Evolutionary conservation across 2,113 vertebrate genomes (phyloP).

Genomic region (Pseudolaguvia tuberculata): DNA sequence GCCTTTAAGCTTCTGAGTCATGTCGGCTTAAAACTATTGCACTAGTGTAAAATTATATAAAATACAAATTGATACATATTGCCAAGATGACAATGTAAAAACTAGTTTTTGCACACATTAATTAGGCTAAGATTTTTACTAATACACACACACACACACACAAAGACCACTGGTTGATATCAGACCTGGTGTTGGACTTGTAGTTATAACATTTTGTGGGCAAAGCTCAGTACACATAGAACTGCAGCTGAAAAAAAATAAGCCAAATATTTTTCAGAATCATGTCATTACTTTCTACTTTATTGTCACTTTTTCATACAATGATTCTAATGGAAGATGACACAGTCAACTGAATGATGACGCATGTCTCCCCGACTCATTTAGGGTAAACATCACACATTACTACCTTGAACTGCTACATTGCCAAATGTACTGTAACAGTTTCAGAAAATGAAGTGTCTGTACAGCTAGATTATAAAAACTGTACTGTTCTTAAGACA

Average conservation of each 20-base stretch:
- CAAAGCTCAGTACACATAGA: background rate
- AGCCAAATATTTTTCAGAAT: background rate
- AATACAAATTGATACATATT: too few species aligned
- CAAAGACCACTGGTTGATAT: background rate
- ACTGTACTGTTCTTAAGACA: background rate
- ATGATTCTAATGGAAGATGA: too few species aligned
- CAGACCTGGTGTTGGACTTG: background rate
- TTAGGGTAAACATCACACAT: too few species aligned
- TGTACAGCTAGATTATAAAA: too few species aligned
- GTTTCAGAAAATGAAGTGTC: too few species aligned
- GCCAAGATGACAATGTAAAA: background rate
- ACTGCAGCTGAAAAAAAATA: conserved; percentile 25
- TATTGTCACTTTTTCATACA: too few species aligned
- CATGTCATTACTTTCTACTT: too few species aligned
- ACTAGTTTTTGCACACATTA: background rate
- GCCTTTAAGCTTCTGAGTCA: conserved; percentile 12
- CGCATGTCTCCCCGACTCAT: too few species aligned
- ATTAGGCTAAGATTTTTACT: background rate
- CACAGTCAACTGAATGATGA: too few species aligned
- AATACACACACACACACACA: background rate
- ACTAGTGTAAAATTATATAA: too few species aligned
- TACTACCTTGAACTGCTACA: too few species aligned
- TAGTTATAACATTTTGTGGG: background rate
- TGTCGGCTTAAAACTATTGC: background rate
- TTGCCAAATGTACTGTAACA: too few species aligned